Percentiles rank a stretch among this genome's conserved stretches.
phyloP scores from a whole-genome alignment of 92 coral and sea anemone species.

The Zoanthus sansibaricus region DNA sequence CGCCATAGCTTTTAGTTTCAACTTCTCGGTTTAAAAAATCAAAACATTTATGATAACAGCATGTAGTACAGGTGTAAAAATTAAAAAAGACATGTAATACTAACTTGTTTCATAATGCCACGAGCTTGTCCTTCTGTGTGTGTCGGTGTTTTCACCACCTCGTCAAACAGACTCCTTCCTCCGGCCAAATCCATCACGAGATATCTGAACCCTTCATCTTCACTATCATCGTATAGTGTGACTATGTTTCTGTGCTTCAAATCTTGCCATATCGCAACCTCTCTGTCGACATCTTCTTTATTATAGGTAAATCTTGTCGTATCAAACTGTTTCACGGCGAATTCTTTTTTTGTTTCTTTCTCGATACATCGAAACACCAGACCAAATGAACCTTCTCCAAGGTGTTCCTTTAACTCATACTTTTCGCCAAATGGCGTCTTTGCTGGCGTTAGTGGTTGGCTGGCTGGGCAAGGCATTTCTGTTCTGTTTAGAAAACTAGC shows the following conservation, averaged over 20 bases:
- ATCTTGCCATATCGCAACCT: slow-evolving; percentile 56
- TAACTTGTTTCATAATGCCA: slow-evolving; percentile 46
- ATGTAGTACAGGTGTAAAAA: neutral
- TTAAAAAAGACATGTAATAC: neutral
- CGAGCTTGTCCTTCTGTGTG: slow-evolving; percentile 63
- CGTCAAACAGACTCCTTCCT: slow-evolving; percentile 62
- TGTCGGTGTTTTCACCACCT: slow-evolving; percentile 44
- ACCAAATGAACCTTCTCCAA: slow-evolving; percentile 47
- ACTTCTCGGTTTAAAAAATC: neutral
- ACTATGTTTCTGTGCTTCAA: slow-evolving; percentile 59
- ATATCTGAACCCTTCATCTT: slow-evolving; percentile 43
- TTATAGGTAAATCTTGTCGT: slow-evolving; percentile 22
- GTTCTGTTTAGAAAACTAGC: neutral
- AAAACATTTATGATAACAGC: neutral
- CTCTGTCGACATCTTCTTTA: slow-evolving; percentile 45
- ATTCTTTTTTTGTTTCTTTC: slow-evolving; percentile 36
- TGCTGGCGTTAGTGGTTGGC: neutral
- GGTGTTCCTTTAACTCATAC: slow-evolving; percentile 30
- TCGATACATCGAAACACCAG: slow-evolving; percentile 34
- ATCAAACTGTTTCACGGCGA: slow-evolving; percentile 42
- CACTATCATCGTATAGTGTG: slow-evolving; percentile 46
- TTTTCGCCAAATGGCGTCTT: neutral
- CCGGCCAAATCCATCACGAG: slow-evolving; percentile 63
- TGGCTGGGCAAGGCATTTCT: slow-evolving; percentile 40
- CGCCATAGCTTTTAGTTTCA: neutral